Base-by-base conservation (phyloP, 2,113 vertebrate genomes). In the Marmota flaviventris region DNA sequence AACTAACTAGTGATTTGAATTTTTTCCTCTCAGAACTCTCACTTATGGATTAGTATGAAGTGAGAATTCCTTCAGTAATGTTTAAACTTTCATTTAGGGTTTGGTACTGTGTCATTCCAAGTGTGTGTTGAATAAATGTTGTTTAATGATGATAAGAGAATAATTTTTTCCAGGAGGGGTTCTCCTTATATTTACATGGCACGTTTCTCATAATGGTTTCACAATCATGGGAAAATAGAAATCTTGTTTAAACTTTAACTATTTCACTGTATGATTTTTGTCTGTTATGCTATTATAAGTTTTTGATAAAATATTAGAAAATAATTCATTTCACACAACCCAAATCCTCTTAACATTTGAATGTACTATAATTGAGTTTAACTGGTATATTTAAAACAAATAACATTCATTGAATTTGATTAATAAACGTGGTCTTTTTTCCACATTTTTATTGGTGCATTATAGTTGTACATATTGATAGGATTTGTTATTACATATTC, bases 181-280 rank as follows among this genome's bases (percentile, higher is more conserved):
- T 95, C 18, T 93, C 18, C 83, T 67, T 37, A 70, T 89, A 58
- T 9, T 89, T 45, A 63, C 24, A 4, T 65, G 34, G 34, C 12
- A 73, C 75, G 67, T 89, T 92, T 94, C 69, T 75, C 34, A 63
- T 29, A 48, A 11, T 42, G 37, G 18, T 92, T 34, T 96, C 76
- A 72, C 34, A 73, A 42, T 78, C 32, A 69, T 18, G 85, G 13
- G 39, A 61, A 94, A 93, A 65, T 32, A 86, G 76, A 58, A 86
- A 79, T 53, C 58, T 94, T 97, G 39, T 87, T 79, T 95, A 70
- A 91, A 79, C n/a, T 90, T 87, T 25, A 89, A 69, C 34, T 85
- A 17, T 86, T 78, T 91, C 58, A 87, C 58, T 61, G 1, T 69
- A 18, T 92, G 34, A 17, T 58, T 92, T 92, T 93, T 84, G 37